phyloP scores from a whole-genome alignment of 2,888 invertebrate genomes.

The Carterocephalus palaemon region DNA sequence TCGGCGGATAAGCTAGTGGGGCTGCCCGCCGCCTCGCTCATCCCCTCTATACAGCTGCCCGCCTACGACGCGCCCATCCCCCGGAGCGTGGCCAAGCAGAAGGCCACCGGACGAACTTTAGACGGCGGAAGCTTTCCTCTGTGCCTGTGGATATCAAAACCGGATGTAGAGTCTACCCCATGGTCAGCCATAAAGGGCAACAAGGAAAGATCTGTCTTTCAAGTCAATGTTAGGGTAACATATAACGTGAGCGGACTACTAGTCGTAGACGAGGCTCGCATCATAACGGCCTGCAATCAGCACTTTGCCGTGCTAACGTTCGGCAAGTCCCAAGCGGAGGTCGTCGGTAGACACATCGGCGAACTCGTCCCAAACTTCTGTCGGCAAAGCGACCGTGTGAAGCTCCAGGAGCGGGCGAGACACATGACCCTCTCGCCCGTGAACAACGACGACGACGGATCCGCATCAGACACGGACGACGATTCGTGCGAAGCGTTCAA shows the following conservation, averaged over 20 bases:
- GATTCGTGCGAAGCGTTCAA: constrained; percentile 72
- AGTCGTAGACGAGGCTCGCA: constrained; percentile 80
- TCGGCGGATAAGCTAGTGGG: constrained; percentile 70
- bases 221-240: constrained; percentile 71
- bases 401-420: constrained; percentile 60
- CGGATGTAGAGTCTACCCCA: constrained; percentile 46
- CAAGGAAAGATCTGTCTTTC: constrained; percentile 56
- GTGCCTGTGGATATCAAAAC: constrained; percentile 73
- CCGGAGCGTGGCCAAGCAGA: constrained; percentile 77
- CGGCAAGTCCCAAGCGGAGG: constrained; percentile 80
- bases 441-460: constrained; percentile 72
- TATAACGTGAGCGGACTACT: constrained; percentile 83
- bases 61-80: constrained; percentile 54
- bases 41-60: constrained; percentile 75
- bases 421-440: constrained; percentile 77
- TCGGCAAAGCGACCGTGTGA: constrained; percentile 73
- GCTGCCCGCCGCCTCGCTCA: constrained; percentile 66
- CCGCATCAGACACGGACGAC: constrained; percentile 73
- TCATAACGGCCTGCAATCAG: constrained; percentile 82
- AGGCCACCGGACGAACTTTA: constrained; percentile 81
- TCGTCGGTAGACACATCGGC: constrained; percentile 77
- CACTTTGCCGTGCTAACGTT: constrained; percentile 83
- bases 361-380: constrained; percentile 82
- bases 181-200: constrained; percentile 54
- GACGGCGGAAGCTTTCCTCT: constrained; percentile 82